A percentile compares a stretch with the other conserved stretches of the same genome.
phyloP scores from a whole-genome alignment of 2,113 vertebrate species.

The Protobothrops mucrosquamatus region DNA sequence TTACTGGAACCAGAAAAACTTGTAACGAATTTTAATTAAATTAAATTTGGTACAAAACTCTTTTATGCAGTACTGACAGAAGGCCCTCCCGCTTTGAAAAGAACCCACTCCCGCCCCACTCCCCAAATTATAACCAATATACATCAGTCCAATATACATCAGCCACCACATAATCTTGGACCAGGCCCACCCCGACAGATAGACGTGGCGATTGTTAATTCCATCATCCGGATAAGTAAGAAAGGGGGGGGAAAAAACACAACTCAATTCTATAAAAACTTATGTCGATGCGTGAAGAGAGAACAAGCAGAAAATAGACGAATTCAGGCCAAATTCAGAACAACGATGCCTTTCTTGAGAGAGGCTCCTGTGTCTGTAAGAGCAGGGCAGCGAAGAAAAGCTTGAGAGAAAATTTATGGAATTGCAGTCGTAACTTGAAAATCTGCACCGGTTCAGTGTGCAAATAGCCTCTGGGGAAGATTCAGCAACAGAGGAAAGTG shows the following conservation, averaged over 20 bases:
- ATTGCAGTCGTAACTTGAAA: neutral
- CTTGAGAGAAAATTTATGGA: neutral
- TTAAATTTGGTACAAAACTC: conserved; percentile 82
- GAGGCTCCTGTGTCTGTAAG: neutral
- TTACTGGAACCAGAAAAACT: conserved; percentile 79
- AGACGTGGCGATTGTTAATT: conserved; percentile 61
- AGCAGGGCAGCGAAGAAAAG: neutral
- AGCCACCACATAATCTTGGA: conserved; percentile 78
- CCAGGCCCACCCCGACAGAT: conserved; percentile 64
- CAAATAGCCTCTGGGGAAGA: neutral
- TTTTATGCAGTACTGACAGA: conserved; percentile 71
- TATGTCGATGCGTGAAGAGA: conserved; percentile 66
- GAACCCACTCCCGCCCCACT: conserved; percentile 41
- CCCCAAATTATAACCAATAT: conserved; percentile 79
- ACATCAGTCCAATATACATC: conserved; percentile 83
- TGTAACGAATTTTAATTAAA: conserved; percentile 84
- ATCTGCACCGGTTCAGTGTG: neutral
- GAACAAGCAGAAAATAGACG: conserved; percentile 49
- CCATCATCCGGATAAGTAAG: conserved; percentile 68
- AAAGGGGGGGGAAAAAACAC: conserved; percentile 26
- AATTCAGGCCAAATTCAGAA: neutral
- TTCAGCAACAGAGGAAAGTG: neutral
- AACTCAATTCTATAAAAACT: conserved; percentile 65
- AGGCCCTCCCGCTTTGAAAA: conserved; percentile 67
- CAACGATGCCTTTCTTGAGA: neutral